A percentile compares a stretch with the other conserved stretches of the same genome.
These are phyloP conservation scores for Gephyroberyx darwinii DNA, from an alignment of 2,797 vertebrate genomes.

Conservation along the genomic window DNA sequence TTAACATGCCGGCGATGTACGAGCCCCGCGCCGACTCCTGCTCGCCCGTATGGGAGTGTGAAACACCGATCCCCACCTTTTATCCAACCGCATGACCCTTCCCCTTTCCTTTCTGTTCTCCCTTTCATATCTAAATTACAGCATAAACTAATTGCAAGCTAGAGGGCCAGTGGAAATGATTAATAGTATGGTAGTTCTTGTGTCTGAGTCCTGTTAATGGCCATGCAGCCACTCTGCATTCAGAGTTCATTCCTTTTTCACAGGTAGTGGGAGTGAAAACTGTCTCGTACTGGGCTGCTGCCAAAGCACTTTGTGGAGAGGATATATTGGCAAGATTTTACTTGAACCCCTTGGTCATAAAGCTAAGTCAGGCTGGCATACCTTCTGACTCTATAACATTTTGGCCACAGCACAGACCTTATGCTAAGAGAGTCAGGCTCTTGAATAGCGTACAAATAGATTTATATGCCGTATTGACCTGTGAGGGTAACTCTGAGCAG, in stretches of 20 bases:
- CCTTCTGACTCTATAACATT: conserved; percentile 31
- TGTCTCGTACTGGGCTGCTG: conserved; percentile 47
- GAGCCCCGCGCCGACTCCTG: conserved; percentile 48
- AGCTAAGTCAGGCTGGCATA: conserved; percentile 52
- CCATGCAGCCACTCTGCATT: conserved; percentile 65
- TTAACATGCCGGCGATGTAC: conserved; percentile 68
- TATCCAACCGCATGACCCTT: conserved; percentile 46
- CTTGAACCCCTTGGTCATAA: conserved; percentile 45
- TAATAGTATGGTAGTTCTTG: conserved; percentile 66
- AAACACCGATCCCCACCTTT: conserved; percentile 49
- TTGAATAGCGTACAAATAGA: conserved; percentile 15
- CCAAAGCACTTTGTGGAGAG: conserved; percentile 51
- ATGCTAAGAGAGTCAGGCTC: conserved; percentile 10
- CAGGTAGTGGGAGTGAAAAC: conserved; percentile 63
- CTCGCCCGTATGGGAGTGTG: conserved; percentile 52
- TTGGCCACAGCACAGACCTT: conserved; percentile 25
- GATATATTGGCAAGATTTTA: conserved; percentile 50
- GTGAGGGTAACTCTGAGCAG: not conserved
- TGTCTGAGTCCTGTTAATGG: conserved; percentile 65
- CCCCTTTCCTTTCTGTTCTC: conserved; percentile 24
- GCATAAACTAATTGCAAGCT: conserved; percentile 67
- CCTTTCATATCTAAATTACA: conserved; percentile 65
- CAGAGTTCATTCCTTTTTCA: conserved; percentile 66
- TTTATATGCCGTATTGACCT: conserved; percentile 14
- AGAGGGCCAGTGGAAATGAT: conserved; percentile 69